Percentiles rank a stretch among this genome's conserved stretches.
Evolutionary conservation across 1,140 invertebrate genomes (phyloP).

Genomic region (Asobara japonica): DNA sequence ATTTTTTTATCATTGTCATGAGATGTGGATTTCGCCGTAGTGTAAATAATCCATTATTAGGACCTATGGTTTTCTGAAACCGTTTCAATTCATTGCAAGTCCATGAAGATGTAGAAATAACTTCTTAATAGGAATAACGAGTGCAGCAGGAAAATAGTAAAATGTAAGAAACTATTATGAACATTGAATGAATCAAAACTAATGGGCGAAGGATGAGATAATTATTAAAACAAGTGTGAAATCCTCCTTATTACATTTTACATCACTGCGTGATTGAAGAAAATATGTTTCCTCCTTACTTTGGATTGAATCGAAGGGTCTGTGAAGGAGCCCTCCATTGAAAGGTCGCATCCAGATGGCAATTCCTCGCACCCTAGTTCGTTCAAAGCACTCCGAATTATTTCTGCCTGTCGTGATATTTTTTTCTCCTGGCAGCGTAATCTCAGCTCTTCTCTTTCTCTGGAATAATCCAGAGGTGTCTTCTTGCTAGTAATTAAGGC

Average conservation of each 20-base stretch:
- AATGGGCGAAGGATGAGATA: too few relatives aligned
- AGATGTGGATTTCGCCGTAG: constrained; percentile 61
- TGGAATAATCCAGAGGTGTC: constrained; percentile 57
- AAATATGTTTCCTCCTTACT: constrained; percentile 40
- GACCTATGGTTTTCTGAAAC: constrained; percentile 60
- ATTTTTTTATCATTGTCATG: constrained; percentile 58
- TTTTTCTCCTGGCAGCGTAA: constrained; percentile 83
- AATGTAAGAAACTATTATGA: background rate
- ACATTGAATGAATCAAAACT: background rate
- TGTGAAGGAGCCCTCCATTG: constrained; percentile 69
- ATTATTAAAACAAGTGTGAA: background rate
- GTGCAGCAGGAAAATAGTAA: background rate
- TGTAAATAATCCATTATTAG: constrained; percentile 61
- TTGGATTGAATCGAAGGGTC: constrained; percentile 55
- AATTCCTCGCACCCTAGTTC: constrained; percentile 87
- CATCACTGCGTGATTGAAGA: background rate
- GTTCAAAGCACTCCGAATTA: constrained; percentile 84
- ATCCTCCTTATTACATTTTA: background rate
- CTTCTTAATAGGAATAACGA: background rate
- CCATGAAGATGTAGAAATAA: background rate
- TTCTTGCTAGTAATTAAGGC: constrained; percentile 3
- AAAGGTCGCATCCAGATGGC: constrained; percentile 83
- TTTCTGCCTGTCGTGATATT: constrained; percentile 80
- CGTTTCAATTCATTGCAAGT: constrained; percentile 17
- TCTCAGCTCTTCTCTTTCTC: constrained; percentile 69